phyloP scores from a whole-genome alignment of 1,140 invertebrate species.

The Pemphigus obesinymphae region DNA sequence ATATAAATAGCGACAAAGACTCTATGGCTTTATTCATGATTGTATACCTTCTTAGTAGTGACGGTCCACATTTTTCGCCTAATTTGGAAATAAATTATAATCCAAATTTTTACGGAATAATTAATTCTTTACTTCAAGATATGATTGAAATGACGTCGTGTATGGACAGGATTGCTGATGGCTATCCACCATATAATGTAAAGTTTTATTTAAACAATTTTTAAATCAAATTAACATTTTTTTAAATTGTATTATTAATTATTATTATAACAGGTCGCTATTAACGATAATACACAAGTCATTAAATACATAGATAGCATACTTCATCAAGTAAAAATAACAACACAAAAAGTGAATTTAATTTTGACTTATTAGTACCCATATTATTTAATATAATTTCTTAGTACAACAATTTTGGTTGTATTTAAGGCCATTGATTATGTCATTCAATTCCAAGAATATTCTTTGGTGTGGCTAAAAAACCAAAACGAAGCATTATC shows the following conservation, averaged over 20 bases:
- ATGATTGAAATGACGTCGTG: background rate
- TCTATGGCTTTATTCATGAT: background rate
- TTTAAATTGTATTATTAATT: background rate
- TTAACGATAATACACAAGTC: background rate
- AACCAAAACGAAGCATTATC: constrained; percentile 59
- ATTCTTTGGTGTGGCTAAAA: constrained; percentile 64
- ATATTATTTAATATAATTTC: no score
- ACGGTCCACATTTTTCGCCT: background rate
- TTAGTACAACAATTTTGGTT: background rate
- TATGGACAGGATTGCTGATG: background rate
- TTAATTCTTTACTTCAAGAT: background rate
- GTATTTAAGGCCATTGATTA: constrained; percentile 44
- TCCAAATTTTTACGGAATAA: background rate
- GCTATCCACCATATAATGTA: constrained; percentile 2
- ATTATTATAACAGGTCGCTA: constrained; percentile 21
- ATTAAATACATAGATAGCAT: background rate
- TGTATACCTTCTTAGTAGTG: background rate
- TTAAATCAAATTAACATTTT: background rate
- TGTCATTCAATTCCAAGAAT: constrained; percentile 46
- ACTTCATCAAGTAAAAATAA: background rate
- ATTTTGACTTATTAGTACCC: no score
- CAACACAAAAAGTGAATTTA: background rate
- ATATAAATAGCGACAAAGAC: background rate
- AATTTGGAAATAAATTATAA: background rate
- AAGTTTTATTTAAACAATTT: background rate